A percentile compares a stretch with the other conserved stretches of the same genome.
Conservation (phyloP, 2,113 vertebrate genomes). For the Gallinago paraguaiae region DNA sequence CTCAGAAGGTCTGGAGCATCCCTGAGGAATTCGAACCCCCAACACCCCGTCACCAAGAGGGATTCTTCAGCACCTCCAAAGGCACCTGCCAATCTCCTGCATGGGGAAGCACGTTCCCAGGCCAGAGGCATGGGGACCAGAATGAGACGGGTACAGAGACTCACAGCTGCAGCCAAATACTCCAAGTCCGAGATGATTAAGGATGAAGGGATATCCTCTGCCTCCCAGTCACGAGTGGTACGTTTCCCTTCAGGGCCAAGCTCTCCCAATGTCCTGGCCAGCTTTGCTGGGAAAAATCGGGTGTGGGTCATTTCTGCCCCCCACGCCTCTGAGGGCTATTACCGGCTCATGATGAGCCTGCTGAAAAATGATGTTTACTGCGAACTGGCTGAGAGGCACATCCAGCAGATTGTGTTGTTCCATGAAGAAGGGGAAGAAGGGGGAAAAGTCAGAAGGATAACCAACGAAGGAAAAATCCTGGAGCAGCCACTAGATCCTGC, state of each 20-base stretch:
- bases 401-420: slow-evolving; percentile 95
- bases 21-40: slow-evolving; percentile 7
- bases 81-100: slow-evolving; percentile 38
- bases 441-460: slow-evolving; percentile 90
- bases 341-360: slow-evolving; percentile 96
- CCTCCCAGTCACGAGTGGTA: slow-evolving; percentile 70
- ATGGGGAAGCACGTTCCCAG: slow-evolving; percentile 36
- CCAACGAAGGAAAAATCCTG: slow-evolving; percentile 87
- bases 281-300: slow-evolving; percentile 92
- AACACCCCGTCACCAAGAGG: slow-evolving; percentile 31
- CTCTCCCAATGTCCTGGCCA: slow-evolving; percentile 90
- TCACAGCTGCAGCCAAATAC: slow-evolving; percentile 43
- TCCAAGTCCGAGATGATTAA: slow-evolving; percentile 72
- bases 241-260: slow-evolving; percentile 84
- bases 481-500: slow-evolving; percentile 88
- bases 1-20: slow-evolving; percentile 47
- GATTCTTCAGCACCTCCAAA: slow-evolving; percentile 53
- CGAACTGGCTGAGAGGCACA: slow-evolving; percentile 92
- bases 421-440: slow-evolving; percentile 91
- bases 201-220: slow-evolving; percentile 78
- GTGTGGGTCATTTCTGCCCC: slow-evolving; percentile 94
- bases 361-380: slow-evolving; percentile 94
- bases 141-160: slow-evolving; percentile 58
- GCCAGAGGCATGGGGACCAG: background rate
- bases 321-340: slow-evolving; percentile 93